Evolutionary conservation across 2,113 vertebrate species (phyloP), one percentile per base, ranked within the genome.

Genomic region (Neopipo cinnamomea): DNA sequence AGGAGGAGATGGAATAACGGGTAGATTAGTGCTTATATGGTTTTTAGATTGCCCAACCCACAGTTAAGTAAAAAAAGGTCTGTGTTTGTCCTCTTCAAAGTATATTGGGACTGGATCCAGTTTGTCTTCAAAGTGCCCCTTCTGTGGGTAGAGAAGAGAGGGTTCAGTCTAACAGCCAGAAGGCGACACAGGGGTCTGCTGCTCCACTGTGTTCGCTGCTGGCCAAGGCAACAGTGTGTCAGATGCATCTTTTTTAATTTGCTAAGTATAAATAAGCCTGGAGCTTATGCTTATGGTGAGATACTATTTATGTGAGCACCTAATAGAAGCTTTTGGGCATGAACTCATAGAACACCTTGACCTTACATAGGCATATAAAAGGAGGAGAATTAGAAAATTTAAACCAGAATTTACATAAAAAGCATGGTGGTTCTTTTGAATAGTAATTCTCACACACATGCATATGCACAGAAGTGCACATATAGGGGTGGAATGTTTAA

Each of bases 91-190:
- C 88, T 92, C 82, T 75, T 68, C 70, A 50, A 72, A 96, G 76
- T 67, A 61, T 75, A 47, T 35, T 93, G 93, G 95, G 92, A 95
- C 87, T 82, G 41, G 86, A 89, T 94, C 88, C 93, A 96, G 91
- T 81, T 89, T 12, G 56, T 25, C 44, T 86, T 96, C 92, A 81
- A 86, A 95, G 88, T 92, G 84, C 56, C 70, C 73, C 73, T 94
- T 96, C 88, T 82, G 59, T 25, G 83, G 30, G 39, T 18, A 71
- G 75, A 81, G 65, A 85, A 72, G 79, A 73, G 89, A 67, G 27
- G 33, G 58, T 49, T 92, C 72, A 93, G 79, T 35, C 52, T 66
- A 9, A 37, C 55, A 78, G 71, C 75, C 35, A 47, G 79, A 37
- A 92, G 77, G 72, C 46, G 16, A 58, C 30, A 33, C 52, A 44